Conservation (phyloP, 2,888 invertebrate species). For the Tetranychus truncatus region DNA sequence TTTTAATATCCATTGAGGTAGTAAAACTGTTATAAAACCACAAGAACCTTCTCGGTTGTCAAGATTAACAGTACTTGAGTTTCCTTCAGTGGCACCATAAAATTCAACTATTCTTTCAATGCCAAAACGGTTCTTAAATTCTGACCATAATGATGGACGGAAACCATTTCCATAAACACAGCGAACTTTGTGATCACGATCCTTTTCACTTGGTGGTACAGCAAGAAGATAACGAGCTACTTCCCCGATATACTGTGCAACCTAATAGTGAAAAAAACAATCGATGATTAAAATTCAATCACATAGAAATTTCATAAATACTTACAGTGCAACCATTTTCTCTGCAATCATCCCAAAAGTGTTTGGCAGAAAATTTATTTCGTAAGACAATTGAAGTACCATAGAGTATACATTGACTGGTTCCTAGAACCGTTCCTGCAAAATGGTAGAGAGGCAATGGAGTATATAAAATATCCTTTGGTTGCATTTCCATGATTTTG, state of each 20-base stretch:
- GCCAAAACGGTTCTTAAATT: conserved; percentile 53
- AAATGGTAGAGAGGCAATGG: conserved; percentile 41
- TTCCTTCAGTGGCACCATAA: conserved; percentile 94
- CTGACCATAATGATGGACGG: conserved; percentile 77
- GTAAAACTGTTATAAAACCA: conserved; percentile 36
- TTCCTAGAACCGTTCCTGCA: conserved; percentile 38
- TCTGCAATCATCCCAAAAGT: conserved; percentile 77
- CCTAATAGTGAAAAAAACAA: not conserved
- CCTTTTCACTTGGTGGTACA: conserved; percentile 34
- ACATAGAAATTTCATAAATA: too few species aligned
- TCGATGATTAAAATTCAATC: not conserved
- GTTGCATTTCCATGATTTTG: not conserved
- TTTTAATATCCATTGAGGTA: conserved; percentile 27
- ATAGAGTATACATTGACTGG: conserved; percentile 31
- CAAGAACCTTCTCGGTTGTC: conserved; percentile 38
- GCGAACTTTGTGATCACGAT: conserved; percentile 38
- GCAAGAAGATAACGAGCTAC: conserved; percentile 39
- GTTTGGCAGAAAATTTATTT: conserved; percentile 79
- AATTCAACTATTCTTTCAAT: conserved; percentile 71
- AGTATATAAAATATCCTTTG: conserved; percentile 36
- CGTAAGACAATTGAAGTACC: conserved; percentile 62
- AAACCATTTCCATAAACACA: conserved; percentile 82
- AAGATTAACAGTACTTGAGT: conserved; percentile 47
- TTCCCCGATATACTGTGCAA: conserved; percentile 38
- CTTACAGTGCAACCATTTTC: conserved; percentile 46